These are phyloP conservation scores for Solenodon paradoxus DNA, from an alignment of 2,113 vertebrate genomes.

Conservation along the genomic window DNA sequence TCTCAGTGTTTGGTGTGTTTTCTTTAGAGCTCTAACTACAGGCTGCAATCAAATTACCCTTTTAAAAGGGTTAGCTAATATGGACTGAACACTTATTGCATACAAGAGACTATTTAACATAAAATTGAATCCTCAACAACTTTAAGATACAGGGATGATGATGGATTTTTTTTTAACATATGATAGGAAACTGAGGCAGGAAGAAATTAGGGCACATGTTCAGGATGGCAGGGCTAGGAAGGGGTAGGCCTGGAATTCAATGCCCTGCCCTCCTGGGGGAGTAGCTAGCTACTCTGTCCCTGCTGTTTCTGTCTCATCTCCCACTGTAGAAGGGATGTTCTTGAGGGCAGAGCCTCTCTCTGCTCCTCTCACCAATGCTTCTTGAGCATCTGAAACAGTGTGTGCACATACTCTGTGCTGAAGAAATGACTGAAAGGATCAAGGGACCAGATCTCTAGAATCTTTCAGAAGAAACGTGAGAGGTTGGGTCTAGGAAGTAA, in stretches of 20 bases:
- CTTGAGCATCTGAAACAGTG: background rate
- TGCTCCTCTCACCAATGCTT: background rate
- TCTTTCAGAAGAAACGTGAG: background rate
- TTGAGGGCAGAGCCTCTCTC: background rate
- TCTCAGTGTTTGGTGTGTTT: background rate
- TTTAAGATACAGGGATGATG: background rate
- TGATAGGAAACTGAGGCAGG: background rate
- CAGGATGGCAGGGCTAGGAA: background rate
- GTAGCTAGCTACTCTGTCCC: accelerated
- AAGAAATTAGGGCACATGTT: background rate
- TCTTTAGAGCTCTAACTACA: background rate
- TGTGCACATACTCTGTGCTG: background rate
- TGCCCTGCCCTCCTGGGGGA: background rate
- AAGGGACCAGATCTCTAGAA: background rate
- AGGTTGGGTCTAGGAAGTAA: background rate
- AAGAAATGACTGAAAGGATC: background rate
- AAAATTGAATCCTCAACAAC: background rate
- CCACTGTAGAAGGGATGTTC: accelerated
- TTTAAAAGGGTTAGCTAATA: background rate
- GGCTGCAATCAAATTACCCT: background rate
- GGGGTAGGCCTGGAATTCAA: accelerated
- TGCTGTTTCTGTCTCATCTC: accelerated
- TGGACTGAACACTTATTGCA: too few species aligned
- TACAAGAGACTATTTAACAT: background rate
- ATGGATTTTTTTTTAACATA: background rate